Evolutionary conservation across 2,888 invertebrate species (phyloP).

Genomic region (Platerodrilus igneus): DNA sequence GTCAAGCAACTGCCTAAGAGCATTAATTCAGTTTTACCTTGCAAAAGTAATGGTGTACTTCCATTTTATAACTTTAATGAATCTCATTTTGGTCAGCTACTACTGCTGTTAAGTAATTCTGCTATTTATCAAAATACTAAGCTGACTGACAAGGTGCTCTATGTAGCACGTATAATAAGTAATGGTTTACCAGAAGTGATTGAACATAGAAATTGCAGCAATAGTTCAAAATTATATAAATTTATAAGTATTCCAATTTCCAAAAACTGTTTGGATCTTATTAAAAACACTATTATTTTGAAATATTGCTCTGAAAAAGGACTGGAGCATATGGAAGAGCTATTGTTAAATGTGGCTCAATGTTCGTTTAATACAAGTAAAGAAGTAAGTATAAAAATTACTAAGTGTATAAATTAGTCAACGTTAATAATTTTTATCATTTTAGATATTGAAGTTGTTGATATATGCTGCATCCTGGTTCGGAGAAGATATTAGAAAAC

Average conservation of each 20-base stretch:
- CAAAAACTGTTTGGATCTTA: slow-evolving; percentile 65
- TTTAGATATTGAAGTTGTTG: slow-evolving; percentile 57
- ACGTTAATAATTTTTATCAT: slow-evolving; percentile 19
- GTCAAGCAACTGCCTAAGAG: slow-evolving; percentile 54
- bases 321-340: slow-evolving; percentile 74
- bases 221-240: slow-evolving; percentile 38
- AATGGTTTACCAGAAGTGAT: slow-evolving; percentile 61
- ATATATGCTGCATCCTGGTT: slow-evolving; percentile 70
- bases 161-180: slow-evolving; percentile 70
- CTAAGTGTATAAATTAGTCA: no score
- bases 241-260: slow-evolving; percentile 52
- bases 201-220: no score
- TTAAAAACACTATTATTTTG: no score
- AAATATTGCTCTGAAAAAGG: slow-evolving; percentile 84
- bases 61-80: slow-evolving; percentile 55
- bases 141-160: slow-evolving; percentile 70
- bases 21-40: slow-evolving; percentile 44
- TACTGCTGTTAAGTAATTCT: slow-evolving; percentile 70
- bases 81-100: slow-evolving; percentile 70
- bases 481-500: slow-evolving; percentile 67
- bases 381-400: slow-evolving; percentile 50
- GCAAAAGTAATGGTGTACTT: slow-evolving; percentile 41
- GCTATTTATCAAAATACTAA: slow-evolving; percentile 70
- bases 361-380: slow-evolving; percentile 66
- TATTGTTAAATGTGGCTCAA: slow-evolving; percentile 71